phyloP scores from a whole-genome alignment of 2,797 vertebrate genomes.

The Eurystomus glaucurus region DNA sequence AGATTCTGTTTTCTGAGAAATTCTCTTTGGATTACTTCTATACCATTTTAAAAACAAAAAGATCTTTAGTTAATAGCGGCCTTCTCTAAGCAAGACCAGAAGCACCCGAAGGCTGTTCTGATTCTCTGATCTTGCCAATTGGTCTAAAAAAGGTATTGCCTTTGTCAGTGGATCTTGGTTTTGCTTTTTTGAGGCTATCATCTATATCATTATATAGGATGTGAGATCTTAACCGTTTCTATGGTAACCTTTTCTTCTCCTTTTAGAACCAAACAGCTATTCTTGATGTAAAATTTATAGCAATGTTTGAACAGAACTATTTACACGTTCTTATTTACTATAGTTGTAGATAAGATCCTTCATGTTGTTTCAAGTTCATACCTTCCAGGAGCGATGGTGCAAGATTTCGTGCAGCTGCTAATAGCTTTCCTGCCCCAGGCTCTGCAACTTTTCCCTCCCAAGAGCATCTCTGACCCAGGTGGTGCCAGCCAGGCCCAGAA shows the following conservation, averaged over 20 bases:
- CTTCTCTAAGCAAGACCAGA: not conserved
- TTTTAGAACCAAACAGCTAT: not conserved
- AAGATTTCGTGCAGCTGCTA: not conserved
- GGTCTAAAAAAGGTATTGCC: not conserved
- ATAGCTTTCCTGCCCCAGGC: not conserved
- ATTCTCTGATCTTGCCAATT: not conserved
- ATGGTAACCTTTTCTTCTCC: not conserved
- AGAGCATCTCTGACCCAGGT: not conserved
- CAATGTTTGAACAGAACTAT: not conserved
- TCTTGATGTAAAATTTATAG: not conserved
- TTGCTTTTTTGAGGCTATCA: not conserved
- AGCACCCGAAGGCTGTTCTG: not conserved
- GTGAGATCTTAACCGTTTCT: not conserved
- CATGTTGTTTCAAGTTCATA: not conserved
- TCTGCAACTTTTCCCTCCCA: not conserved
- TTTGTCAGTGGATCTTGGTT: not conserved
- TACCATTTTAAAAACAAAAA: not conserved
- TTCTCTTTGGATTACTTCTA: not conserved
- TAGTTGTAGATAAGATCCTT: not conserved
- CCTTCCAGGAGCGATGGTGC: not conserved
- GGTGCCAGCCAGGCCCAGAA: not conserved
- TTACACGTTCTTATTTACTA: not conserved
- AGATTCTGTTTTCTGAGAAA: not conserved
- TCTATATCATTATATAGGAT: not conserved
- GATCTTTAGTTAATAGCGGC: not conserved